These are phyloP conservation scores for Drosophila anomalipes DNA, from an alignment of 2,888 invertebrate genomes.

Conservation along the genomic window DNA sequence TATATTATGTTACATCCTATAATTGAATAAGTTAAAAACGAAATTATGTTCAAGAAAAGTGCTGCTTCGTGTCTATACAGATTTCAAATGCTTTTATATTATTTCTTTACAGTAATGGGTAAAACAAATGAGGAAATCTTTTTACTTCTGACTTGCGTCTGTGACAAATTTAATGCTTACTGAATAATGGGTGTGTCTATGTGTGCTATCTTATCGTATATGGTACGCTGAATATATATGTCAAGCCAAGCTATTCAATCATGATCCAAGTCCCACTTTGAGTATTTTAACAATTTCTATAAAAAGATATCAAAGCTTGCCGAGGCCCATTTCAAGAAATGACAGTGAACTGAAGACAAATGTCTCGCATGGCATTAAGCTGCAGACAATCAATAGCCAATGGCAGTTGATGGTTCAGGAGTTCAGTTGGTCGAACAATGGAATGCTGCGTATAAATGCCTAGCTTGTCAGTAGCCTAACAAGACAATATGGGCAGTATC, in stretches of 20 bases:
- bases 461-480: constrained; percentile 61
- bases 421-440: constrained; percentile 47
- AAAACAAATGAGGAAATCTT: not conserved
- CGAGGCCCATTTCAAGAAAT: constrained; percentile 41
- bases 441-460: constrained; percentile 25
- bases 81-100: not conserved
- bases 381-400: constrained; percentile 43
- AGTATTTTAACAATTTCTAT: constrained; percentile 36
- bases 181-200: constrained; percentile 2
- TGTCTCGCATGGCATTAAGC: constrained; percentile 61
- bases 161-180: not conserved
- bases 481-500: constrained; percentile 42
- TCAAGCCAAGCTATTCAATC: constrained; percentile 43
- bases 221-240: constrained; percentile 1
- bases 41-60: not conserved
- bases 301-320: constrained; percentile 19
- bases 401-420: constrained; percentile 42
- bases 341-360: constrained; percentile 41
- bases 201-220: not conserved
- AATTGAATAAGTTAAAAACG: not conserved
- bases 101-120: not conserved
- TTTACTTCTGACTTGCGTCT: not conserved
- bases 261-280: constrained; percentile 31
- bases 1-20: not conserved
- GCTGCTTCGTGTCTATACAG: not conserved